Base-by-base conservation (phyloP, 1,140 invertebrate genomes). In the Eriosoma lanigerum region DNA sequence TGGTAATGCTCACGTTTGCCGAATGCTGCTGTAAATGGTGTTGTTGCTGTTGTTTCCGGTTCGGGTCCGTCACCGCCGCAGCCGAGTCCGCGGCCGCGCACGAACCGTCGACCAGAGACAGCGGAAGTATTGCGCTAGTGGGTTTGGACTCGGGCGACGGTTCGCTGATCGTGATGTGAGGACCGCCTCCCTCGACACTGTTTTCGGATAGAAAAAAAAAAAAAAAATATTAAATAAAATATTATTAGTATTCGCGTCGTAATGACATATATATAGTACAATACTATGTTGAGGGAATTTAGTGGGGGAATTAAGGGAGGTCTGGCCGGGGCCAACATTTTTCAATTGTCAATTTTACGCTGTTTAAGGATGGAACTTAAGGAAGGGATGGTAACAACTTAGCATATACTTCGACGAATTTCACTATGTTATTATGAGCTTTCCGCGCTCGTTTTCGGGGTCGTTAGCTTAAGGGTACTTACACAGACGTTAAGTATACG, bases 51-150 rank as follows among this genome's bases (percentile, higher is more conserved):
- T 83, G 32, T 70, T 81, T 26, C 83, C 83, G 15, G 72, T 80
- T 6, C 62, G 60, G 2, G 73, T 72, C 29, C 76, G 81, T 1
- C 81, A 82, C 15, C 78, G 44, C 24, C 78, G 81, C 1, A 81
- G 56, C 21, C 70, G 44, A 5, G 89, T 89, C 82, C 93, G 75
- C 19, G 70, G 38, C 32, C 26, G n/a, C n/a, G n/a, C n/a, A n/a
- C n/a, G n/a, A n/a, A n/a, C 44, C 24, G 13, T 50, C 29, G 32
- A n/a, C 93, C 80, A 93, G 92, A 54, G 92, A 87, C 82, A 93
- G 92, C 86, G 91, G 93, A 73, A 93, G 92, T 84, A 92, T 4
- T 21, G 66, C 46, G 66, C 12, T 91, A 80, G n/a, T n/a, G n/a
- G 78, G 44, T 66, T 73, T 82, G 9, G 73, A 60, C 44, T 81